phyloP scores from a whole-genome alignment of 1,140 invertebrate genomes.

The Andrena cerasifolii region DNA sequence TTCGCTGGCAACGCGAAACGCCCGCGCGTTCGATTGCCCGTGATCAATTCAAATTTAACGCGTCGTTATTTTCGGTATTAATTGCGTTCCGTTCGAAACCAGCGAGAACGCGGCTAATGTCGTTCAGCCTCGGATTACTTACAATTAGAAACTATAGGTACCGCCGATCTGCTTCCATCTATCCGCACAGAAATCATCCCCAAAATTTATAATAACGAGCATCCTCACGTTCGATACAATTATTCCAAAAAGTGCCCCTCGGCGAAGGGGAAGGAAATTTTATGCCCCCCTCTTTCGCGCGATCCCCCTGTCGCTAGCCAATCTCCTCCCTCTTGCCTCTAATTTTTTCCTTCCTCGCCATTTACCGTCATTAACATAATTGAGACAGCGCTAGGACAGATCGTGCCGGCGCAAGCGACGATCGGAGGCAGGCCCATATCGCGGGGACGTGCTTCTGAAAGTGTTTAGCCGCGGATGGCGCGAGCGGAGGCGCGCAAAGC shows the following conservation, averaged over 20 bases:
- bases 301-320: too few species aligned
- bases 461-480: conserved; percentile 34
- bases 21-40: conserved; percentile 23
- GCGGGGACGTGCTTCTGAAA: conserved; percentile 45
- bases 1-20: conserved; percentile 25
- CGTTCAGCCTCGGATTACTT: too few species aligned
- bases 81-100: neutral
- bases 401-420: neutral
- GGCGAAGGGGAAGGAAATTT: too few species aligned
- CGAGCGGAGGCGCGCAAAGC: neutral
- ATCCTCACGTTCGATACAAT: too few species aligned
- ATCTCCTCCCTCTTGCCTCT: too few species aligned
- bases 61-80: conserved; percentile 26
- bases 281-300: too few species aligned
- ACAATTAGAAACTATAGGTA: too few species aligned
- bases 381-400: neutral
- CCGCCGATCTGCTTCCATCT: too few species aligned
- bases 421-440: neutral
- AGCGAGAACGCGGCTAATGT: neutral
- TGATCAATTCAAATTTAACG: conserved; percentile 44
- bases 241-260: too few species aligned
- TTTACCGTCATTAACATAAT: conserved; percentile 16
- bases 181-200: too few species aligned
- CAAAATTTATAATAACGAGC: too few species aligned
- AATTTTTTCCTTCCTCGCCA: neutral